Percentiles rank a stretch among this genome's conserved stretches.
phyloP scores from a whole-genome alignment of 2,113 vertebrate genomes.

The Mirza zaza region DNA sequence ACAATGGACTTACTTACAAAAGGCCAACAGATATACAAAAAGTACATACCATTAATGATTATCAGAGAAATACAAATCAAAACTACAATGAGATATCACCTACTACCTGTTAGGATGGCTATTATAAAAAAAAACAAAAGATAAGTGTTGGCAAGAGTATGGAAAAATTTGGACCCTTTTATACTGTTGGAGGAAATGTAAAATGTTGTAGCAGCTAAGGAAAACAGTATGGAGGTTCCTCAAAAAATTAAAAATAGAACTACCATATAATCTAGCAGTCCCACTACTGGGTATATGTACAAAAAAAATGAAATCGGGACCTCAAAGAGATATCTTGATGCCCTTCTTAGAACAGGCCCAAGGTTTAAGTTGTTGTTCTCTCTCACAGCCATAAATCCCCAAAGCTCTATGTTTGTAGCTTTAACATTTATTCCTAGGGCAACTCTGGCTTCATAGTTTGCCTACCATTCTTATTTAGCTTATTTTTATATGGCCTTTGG shows the following conservation, averaged over 20 bases:
- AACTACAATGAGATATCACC: neutral
- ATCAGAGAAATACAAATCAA: neutral
- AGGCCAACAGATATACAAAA: neutral
- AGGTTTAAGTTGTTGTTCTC: too few relatives aligned
- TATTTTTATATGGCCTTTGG: too few relatives aligned
- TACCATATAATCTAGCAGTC: neutral
- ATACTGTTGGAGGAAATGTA: neutral
- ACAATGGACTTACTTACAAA: too few relatives aligned
- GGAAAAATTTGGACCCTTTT: neutral
- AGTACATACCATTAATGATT: neutral
- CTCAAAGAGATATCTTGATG: neutral
- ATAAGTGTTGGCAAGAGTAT: neutral
- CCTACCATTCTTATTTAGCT: too few relatives aligned
- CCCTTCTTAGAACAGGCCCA: neutral
- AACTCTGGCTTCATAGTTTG: too few relatives aligned
- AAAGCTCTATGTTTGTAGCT: too few relatives aligned
- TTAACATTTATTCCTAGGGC: too few relatives aligned
- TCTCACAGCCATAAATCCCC: too few relatives aligned
- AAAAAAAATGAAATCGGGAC: neutral
- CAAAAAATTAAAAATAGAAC: too few relatives aligned
- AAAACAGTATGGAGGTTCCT: neutral
- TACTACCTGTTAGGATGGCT: neutral
- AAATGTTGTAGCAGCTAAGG: neutral
- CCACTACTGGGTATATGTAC: neutral
- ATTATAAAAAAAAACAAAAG: neutral